phyloP scores from a whole-genome alignment of 2,888 invertebrate species.

The Ashinkailepas kermadecensis region DNA sequence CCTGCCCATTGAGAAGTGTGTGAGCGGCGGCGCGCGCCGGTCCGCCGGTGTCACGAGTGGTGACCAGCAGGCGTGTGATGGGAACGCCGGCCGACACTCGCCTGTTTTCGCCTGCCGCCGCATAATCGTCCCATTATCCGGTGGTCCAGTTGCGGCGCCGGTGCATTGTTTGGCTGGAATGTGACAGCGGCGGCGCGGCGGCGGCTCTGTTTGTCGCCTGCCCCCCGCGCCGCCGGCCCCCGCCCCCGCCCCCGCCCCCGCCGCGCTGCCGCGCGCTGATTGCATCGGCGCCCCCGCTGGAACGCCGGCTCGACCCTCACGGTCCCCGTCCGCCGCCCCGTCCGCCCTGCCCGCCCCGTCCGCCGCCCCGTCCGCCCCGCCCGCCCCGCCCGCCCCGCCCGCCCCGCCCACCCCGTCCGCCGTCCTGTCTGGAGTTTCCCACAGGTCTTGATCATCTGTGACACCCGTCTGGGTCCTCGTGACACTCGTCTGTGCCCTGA shows the following conservation, averaged over 20 bases:
- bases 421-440: too few relatives aligned
- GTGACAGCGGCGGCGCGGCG: neutral
- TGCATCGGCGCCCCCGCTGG: neutral
- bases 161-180: conserved; percentile 16
- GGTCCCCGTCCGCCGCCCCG: too few relatives aligned
- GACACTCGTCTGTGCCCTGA: too few relatives aligned
- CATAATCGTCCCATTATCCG: neutral
- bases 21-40: neutral
- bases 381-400: too few relatives aligned
- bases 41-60: neutral
- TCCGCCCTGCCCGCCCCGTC: too few relatives aligned
- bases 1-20: neutral
- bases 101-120: neutral
- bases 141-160: neutral
- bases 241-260: neutral
- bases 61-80: too few relatives aligned
- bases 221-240: neutral
- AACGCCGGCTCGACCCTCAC: neutral
- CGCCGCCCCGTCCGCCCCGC: too few relatives aligned
- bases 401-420: too few relatives aligned
- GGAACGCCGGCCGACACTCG: too few relatives aligned
- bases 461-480: too few relatives aligned
- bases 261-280: neutral
- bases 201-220: neutral
- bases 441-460: too few relatives aligned